Conservation (phyloP, 2,888 invertebrate genomes). For the Lapara coniferarum region DNA sequence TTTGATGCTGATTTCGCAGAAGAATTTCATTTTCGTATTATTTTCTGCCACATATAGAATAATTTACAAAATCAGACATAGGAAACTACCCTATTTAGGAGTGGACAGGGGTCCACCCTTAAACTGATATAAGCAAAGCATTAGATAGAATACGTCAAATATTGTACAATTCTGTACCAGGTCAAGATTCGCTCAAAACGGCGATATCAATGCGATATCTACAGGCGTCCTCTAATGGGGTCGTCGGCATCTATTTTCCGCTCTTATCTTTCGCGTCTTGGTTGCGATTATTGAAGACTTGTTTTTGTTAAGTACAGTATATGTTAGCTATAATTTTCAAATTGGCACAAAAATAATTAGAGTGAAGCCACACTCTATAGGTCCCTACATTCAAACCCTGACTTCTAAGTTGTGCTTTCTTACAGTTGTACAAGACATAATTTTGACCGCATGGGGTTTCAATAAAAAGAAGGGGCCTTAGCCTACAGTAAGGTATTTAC, state of each 20-base stretch:
- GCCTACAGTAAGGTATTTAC: too few species aligned
- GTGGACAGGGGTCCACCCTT: too few species aligned
- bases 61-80: too few species aligned
- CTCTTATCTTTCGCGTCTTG: conserved; percentile 9
- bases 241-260: conserved; percentile 21
- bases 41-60: too few species aligned
- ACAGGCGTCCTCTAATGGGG: conserved; percentile 22
- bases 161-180: not conserved
- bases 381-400: too few species aligned
- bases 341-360: not conserved
- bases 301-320: not conserved
- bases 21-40: too few species aligned
- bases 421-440: too few species aligned
- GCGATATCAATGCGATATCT: conserved; percentile 19
- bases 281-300: conserved; percentile 10
- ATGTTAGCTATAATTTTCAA: not conserved
- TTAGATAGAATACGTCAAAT: not conserved
- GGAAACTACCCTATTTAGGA: too few species aligned
- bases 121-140: not conserved
- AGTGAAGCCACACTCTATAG: not conserved
- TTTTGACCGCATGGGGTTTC: too few species aligned
- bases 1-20: too few species aligned
- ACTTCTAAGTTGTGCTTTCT: too few species aligned
- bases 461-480: too few species aligned
- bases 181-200: conserved; percentile 1